Percentiles rank a stretch among this genome's conserved stretches.
phyloP scores from a whole-genome alignment of 92 coral and sea anemone species.

The Heteractis magnifica region DNA sequence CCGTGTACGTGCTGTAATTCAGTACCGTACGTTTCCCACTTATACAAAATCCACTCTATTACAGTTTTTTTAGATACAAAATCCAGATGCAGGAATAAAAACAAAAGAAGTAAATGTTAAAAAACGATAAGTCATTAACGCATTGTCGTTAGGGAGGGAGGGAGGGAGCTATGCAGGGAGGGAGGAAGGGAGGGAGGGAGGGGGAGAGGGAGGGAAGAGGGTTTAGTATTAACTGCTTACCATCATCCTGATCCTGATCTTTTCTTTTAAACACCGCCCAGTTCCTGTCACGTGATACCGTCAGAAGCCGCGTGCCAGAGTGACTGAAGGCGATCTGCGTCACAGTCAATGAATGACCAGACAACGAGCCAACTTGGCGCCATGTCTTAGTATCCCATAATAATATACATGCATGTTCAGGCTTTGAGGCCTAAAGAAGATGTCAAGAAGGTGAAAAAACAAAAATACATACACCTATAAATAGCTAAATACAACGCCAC shows the following conservation, averaged over 20 bases:
- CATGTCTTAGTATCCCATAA: constrained; percentile 92
- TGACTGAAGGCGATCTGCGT: constrained; percentile 92
- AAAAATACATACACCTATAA: too few species aligned
- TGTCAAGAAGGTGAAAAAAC: neutral
- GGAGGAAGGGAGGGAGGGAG: too few species aligned
- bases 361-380: constrained; percentile 73
- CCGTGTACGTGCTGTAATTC: too few species aligned
- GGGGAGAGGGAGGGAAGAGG: neutral
- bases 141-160: neutral
- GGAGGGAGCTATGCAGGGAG: neutral
- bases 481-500: too few species aligned
- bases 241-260: constrained; percentile 24
- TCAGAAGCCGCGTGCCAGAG: constrained; percentile 86
- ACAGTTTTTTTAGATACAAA: too few species aligned
- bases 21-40: too few species aligned
- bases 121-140: neutral
- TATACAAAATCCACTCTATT: too few species aligned
- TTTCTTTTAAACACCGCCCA: constrained; percentile 83
- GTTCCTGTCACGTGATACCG: constrained; percentile 96
- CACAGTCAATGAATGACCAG: constrained; percentile 85
- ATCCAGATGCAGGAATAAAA: too few species aligned
- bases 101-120: neutral
- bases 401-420: constrained; percentile 84
- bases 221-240: constrained; percentile 7
- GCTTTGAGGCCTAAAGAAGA: constrained; percentile 78